phyloP scores from a whole-genome alignment of 2,113 vertebrate species.

The Paedocypris sp. region DNA sequence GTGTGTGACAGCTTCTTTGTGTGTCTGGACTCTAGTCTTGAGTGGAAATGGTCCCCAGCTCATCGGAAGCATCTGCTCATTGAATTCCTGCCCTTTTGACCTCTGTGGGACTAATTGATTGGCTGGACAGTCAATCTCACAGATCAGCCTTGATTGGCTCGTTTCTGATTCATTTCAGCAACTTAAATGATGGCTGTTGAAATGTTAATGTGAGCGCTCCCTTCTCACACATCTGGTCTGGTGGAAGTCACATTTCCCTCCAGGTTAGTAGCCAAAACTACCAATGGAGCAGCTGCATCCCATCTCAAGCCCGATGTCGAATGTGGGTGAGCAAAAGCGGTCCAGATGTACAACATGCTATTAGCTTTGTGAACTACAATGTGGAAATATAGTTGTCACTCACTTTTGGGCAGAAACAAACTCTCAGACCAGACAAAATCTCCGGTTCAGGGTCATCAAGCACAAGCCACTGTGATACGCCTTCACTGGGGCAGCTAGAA shows the following conservation, averaged over 20 bases:
- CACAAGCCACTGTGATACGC: not conserved
- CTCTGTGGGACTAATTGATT: constrained; percentile 26
- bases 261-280: not conserved
- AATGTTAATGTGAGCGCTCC: not conserved
- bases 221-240: not conserved
- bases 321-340: not conserved
- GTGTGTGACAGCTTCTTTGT: too few species aligned
- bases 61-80: constrained; percentile 13
- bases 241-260: not conserved
- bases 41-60: not conserved
- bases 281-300: not conserved
- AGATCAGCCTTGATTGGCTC: constrained; percentile 2
- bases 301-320: not conserved
- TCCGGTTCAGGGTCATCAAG: constrained; percentile 13
- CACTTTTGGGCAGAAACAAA: not conserved
- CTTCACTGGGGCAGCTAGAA: not conserved
- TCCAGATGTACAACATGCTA: not conserved
- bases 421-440: not conserved
- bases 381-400: not conserved
- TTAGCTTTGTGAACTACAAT: not conserved
- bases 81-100: constrained; percentile 7
- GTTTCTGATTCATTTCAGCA: not conserved
- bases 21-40: not conserved
- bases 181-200: constrained; percentile 1
- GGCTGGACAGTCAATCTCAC: constrained; percentile 21